phyloP scores from a whole-genome alignment of 2,888 invertebrate species.

The Ectemnius cavifrons region DNA sequence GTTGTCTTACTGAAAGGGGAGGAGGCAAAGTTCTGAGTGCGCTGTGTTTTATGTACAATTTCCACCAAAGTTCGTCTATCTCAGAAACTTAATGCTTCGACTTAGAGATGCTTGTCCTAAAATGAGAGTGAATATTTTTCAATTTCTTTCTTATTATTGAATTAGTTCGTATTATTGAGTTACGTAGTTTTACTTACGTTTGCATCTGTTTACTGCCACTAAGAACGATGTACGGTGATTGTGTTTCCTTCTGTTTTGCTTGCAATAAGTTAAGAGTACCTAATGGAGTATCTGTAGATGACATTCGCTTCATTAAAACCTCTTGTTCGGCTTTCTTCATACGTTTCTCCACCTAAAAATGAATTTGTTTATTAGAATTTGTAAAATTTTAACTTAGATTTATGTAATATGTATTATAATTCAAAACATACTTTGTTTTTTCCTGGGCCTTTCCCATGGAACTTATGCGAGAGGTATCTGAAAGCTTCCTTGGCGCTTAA shows the following conservation, averaged over 20 bases:
- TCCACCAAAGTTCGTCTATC: constrained; percentile 3
- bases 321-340: constrained; percentile 96
- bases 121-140: constrained; percentile 46
- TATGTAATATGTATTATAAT: background rate
- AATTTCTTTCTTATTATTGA: background rate
- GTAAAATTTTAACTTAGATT: background rate
- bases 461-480: constrained; percentile 96
- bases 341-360: constrained; percentile 88
- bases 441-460: constrained; percentile 99
- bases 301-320: constrained; percentile 98
- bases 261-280: constrained; percentile 96
- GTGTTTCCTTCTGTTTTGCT: constrained; percentile 96
- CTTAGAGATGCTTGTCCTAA: constrained; percentile 78
- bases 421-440: constrained; percentile 89
- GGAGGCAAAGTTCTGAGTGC: constrained; percentile 10
- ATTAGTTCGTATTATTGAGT: background rate
- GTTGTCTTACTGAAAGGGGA: constrained; percentile 16
- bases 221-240: constrained; percentile 94
- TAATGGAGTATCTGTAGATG: constrained; percentile 97
- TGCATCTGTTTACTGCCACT: constrained; percentile 90
- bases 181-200: constrained; percentile 71
- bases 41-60: constrained; percentile 49
- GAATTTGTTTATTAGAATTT: background rate
- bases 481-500: constrained; percentile 98
- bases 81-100: constrained; percentile 70